Base-by-base conservation (phyloP, 1,140 invertebrate genomes). In the Euura saliciscinereae region DNA sequence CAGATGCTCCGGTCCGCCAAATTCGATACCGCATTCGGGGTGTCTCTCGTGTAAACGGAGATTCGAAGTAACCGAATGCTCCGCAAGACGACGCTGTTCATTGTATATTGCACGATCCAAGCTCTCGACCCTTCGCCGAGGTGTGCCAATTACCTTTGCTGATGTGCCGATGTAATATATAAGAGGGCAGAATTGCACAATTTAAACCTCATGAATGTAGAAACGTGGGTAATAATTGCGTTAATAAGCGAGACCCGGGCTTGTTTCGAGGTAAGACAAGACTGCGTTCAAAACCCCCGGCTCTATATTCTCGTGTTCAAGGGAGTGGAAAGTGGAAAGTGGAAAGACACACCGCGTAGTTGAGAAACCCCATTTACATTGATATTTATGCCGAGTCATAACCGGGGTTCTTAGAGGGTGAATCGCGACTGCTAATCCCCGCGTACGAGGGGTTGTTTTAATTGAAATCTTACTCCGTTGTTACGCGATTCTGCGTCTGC, bases 161-260 rank as follows among this genome's bases (percentile, higher is more conserved):
- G 28, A 28, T 59, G 6, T 28, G 28, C 28, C 1, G 28, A 28
- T 59, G 6, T 59, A 59, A 28, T 28, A 28, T 59, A 59, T n/a
- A 6, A 11, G 13, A 59, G 51, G 51, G 13, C 3, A 59, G 51
- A 59, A 59, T 59, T 59, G 51, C 8, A 59, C 51, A 59, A 59
- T 59, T 59, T 59, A 59, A 59, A 59, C 51, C 51, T 59, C 51
- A 59, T 59, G 51, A 59, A 59, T 59, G 51, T 59, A 59, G 51
- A 59, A 59, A 59, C 51, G 51, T n/a, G 51, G 51, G 51, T 59
- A 59, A 59, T 59, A 59, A 59, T 59, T 59, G 51, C 51, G 51
- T 59, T 59, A 59, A 59, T 59, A 59, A 59, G 51, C 51, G 51
- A 59, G 51, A 59, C 51, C 51, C 51, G 4, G 6, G 3, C 4